Evolutionary conservation across 2,888 invertebrate genomes (phyloP).

Genomic region (Brachyptera risi): DNA sequence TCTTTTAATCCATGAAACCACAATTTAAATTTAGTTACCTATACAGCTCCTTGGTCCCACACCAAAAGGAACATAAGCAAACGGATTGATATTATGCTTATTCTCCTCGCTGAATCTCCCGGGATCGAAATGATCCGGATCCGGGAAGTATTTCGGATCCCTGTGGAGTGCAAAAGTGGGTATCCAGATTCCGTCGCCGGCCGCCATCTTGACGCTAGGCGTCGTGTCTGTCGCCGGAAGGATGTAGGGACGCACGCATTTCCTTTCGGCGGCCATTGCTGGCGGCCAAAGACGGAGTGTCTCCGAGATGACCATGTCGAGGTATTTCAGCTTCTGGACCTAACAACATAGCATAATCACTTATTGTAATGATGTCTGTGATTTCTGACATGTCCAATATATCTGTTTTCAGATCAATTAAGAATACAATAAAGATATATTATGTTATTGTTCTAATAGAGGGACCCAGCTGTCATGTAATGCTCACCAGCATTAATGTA

Average conservation of each 20-base stretch:
- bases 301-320: not conserved
- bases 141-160: constrained; percentile 37
- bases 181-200: constrained; percentile 34
- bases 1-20: too few relatives aligned
- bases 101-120: too few relatives aligned
- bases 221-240: constrained; percentile 32
- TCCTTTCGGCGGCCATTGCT: constrained; percentile 10
- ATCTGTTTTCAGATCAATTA: too few relatives aligned
- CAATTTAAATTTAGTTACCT: not conserved
- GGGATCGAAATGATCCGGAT: too few relatives aligned
- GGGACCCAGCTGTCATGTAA: too few relatives aligned
- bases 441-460: too few relatives aligned
- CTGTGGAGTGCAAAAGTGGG: constrained; percentile 35
- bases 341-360: too few relatives aligned
- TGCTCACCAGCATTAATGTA: too few relatives aligned
- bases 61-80: constrained; percentile 37
- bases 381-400: too few relatives aligned
- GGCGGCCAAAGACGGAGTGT: constrained; percentile 12
- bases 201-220: constrained; percentile 31
- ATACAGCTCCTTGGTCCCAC: not conserved
- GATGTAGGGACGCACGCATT: constrained; percentile 32
- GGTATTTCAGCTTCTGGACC: not conserved
- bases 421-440: too few relatives aligned
- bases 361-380: too few relatives aligned
- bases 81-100: constrained; percentile 33